These are phyloP conservation scores for Gopherus flavomarginatus DNA, from an alignment of 2,113 vertebrate species.

Conservation along the genomic window DNA sequence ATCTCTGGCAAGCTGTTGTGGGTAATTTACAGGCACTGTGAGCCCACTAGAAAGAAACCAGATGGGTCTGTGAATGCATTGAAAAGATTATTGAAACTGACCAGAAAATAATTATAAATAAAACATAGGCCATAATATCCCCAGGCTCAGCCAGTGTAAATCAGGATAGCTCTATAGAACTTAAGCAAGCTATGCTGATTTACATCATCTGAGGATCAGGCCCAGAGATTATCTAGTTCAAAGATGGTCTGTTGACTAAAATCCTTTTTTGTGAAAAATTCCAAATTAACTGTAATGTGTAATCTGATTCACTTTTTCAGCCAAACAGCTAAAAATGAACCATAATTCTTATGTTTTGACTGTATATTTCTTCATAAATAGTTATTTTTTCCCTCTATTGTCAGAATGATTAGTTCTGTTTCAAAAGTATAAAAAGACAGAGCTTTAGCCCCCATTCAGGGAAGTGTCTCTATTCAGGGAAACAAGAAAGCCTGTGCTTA, in stretches of 20 bases:
- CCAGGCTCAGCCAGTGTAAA: neutral
- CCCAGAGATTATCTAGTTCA: rapidly evolving
- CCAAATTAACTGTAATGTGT: rapidly evolving
- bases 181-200: neutral
- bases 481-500: neutral
- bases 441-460: neutral
- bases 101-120: neutral
- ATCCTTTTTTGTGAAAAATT: neutral
- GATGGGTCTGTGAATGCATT: neutral
- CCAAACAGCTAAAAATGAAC: conserved; percentile 44
- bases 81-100: neutral
- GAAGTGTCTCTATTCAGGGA: conserved; percentile 19
- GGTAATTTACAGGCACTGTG: rapidly evolving
- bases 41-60: neutral
- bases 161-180: neutral
- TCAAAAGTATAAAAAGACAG: neutral
- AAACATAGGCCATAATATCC: neutral
- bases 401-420: neutral
- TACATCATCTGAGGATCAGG: neutral
- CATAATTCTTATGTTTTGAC: conserved; percentile 17
- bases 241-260: neutral
- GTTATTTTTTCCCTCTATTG: neutral
- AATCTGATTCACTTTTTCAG: conserved; percentile 3
- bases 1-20: too few species aligned
- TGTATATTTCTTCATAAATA: conserved; percentile 28